These are phyloP conservation scores for Heliothis virescens DNA, from an alignment of 1,140 invertebrate genomes.

Conservation along the genomic window DNA sequence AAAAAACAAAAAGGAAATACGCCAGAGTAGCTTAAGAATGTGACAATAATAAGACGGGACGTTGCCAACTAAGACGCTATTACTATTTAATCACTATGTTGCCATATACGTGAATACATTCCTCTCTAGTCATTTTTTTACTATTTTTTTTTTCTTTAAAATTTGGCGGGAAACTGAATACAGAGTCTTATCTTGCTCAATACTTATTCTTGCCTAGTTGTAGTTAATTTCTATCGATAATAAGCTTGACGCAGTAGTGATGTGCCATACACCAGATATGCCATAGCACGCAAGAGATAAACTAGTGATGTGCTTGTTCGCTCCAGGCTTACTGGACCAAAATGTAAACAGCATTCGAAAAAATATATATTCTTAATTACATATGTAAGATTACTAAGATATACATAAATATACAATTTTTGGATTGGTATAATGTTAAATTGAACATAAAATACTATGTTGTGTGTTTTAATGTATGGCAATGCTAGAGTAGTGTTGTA, in stretches of 20 bases:
- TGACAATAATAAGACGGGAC: slow-evolving; percentile 80
- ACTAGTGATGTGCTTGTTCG: slow-evolving; percentile 63
- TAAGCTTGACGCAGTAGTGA: slow-evolving; percentile 73
- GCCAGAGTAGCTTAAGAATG: slow-evolving; percentile 76
- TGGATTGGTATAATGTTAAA: slow-evolving; percentile 76
- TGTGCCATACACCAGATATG: slow-evolving; percentile 76
- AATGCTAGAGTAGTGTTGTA: slow-evolving; percentile 83
- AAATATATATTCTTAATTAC: slow-evolving; percentile 71
- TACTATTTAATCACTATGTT: slow-evolving; percentile 62
- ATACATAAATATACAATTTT: slow-evolving; percentile 85
- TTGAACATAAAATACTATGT: slow-evolving; percentile 72
- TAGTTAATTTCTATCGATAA: slow-evolving; percentile 69
- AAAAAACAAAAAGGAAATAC: slow-evolving; percentile 56
- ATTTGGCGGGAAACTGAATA: slow-evolving; percentile 62
- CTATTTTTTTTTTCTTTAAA: slow-evolving; percentile 55
- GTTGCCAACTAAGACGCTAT: slow-evolving; percentile 75
- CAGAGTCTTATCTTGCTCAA: slow-evolving; percentile 79
- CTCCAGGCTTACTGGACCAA: slow-evolving; percentile 82
- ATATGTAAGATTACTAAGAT: slow-evolving; percentile 75
- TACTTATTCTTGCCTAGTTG: slow-evolving; percentile 76
- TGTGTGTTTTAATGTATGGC: slow-evolving; percentile 83
- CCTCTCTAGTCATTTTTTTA: slow-evolving; percentile 83
- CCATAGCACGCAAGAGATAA: slow-evolving; percentile 63
- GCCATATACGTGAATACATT: slow-evolving; percentile 75
- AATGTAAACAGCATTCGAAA: slow-evolving; percentile 66